phyloP scores from a whole-genome alignment of 2,797 vertebrate genomes.

The Sebastes flavidus region DNA sequence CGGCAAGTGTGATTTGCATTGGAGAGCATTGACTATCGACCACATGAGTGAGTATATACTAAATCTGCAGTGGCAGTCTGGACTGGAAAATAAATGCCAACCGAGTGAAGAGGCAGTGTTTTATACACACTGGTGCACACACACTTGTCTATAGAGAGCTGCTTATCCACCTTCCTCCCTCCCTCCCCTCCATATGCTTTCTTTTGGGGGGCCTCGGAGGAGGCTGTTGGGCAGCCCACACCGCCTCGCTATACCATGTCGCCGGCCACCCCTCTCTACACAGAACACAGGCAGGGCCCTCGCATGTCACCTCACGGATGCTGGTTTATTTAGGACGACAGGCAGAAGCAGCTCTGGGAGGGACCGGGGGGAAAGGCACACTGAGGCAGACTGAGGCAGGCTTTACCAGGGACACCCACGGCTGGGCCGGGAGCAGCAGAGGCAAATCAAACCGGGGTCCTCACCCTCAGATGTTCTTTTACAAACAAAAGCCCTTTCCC shows the following conservation, averaged over 20 bases:
- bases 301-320: slow-evolving; percentile 18
- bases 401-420: neutral
- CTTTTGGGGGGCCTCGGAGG: slow-evolving; percentile 3
- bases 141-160: slow-evolving; percentile 1
- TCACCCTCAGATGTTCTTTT: slow-evolving; percentile 71
- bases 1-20: neutral
- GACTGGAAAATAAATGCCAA: neutral
- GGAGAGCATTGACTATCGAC: neutral
- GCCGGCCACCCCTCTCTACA: neutral
- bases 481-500: slow-evolving; percentile 39
- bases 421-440: slow-evolving; percentile 5
- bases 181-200: slow-evolving; percentile 34
- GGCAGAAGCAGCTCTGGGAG: slow-evolving; percentile 40
- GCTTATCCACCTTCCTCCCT: neutral
- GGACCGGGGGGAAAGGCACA: slow-evolving; percentile 41
- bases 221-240: slow-evolving; percentile 17
- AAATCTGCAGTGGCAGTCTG: neutral
- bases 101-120: neutral
- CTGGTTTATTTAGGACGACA: slow-evolving; percentile 62
- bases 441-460: slow-evolving; percentile 41
- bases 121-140: neutral
- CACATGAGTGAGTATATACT: neutral
- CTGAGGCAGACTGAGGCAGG: neutral
- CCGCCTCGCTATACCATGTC: neutral
- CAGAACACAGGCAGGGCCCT: neutral